Evolutionary conservation across 2,797 vertebrate species (phyloP).

Genomic region (Meda fulgida): DNA sequence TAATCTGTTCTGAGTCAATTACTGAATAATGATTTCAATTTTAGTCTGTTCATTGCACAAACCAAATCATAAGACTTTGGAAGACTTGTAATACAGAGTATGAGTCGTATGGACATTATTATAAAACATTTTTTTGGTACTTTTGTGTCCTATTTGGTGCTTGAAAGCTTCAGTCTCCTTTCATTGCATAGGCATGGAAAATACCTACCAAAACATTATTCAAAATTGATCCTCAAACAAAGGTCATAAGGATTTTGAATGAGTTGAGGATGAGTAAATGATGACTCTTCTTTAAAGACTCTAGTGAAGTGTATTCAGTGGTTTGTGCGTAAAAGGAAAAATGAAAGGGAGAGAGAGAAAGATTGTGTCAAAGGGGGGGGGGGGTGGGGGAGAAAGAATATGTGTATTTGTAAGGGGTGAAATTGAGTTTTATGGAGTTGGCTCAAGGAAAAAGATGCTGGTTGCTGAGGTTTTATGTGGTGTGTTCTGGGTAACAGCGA

Average conservation of each 20-base stretch:
- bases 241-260: neutral
- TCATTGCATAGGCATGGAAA: neutral
- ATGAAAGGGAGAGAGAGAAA: slow-evolving; percentile 13
- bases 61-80: neutral
- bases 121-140: neutral
- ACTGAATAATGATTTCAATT: neutral
- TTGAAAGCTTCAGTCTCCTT: neutral
- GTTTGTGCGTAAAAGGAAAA: slow-evolving; percentile 54
- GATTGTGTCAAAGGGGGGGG: neutral
- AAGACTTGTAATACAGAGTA: neutral
- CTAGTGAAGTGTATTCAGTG: slow-evolving; percentile 49
- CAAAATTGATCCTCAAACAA: neutral
- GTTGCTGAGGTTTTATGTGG: slow-evolving; percentile 65
- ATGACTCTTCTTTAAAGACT: slow-evolving; percentile 30
- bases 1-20: neutral
- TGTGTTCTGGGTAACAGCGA: slow-evolving; percentile 51
- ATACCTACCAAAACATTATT: neutral
- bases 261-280: slow-evolving; percentile 1
- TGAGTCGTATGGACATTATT: neutral
- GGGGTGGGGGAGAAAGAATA: slow-evolving; percentile 20
- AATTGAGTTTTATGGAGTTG: slow-evolving; percentile 78
- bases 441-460: slow-evolving; percentile 68
- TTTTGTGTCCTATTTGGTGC: neutral
- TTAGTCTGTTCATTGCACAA: neutral
- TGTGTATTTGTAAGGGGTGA: slow-evolving; percentile 62